Conservation (phyloP, 2,888 invertebrate species). For the Oligia strigilis region DNA sequence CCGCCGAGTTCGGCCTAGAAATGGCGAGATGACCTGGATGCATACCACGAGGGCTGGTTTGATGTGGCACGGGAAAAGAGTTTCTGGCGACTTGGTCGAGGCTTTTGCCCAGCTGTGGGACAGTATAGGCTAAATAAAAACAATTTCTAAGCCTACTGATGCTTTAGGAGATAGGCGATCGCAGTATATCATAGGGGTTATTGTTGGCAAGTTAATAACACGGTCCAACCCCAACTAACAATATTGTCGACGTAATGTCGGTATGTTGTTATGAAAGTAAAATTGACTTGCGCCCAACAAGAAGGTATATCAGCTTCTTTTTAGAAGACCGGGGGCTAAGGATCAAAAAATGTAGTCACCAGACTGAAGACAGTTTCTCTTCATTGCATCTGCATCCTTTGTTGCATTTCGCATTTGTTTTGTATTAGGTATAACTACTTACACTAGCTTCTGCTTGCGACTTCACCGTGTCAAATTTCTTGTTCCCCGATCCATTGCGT, state of each 20-base stretch:
- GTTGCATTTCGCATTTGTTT: not conserved
- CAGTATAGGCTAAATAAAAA: no score
- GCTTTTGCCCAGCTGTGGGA: no score
- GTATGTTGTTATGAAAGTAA: constrained; percentile 9
- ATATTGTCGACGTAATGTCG: constrained; percentile 1
- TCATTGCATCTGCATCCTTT: not conserved
- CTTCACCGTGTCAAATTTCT: no score
- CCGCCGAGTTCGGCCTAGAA: no score
- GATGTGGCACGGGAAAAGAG: no score
- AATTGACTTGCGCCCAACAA: not conserved
- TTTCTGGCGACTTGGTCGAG: no score
- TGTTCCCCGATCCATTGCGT: no score
- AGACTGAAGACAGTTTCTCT: no score
- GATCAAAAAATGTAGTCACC: no score
- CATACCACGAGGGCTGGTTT: no score
- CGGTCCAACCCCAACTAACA: not conserved
- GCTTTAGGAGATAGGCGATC: not conserved
- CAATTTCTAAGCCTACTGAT: not conserved
- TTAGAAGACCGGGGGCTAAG: not conserved
- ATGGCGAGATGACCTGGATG: no score
- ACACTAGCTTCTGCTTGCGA: no score
- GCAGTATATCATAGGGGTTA: constrained; percentile 4
- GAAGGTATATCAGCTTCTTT: not conserved
- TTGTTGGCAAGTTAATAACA: constrained; percentile 12
- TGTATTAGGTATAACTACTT: not conserved